phyloP scores from a whole-genome alignment of 1,140 invertebrate species.

The Lepidotrigona ventralis region DNA sequence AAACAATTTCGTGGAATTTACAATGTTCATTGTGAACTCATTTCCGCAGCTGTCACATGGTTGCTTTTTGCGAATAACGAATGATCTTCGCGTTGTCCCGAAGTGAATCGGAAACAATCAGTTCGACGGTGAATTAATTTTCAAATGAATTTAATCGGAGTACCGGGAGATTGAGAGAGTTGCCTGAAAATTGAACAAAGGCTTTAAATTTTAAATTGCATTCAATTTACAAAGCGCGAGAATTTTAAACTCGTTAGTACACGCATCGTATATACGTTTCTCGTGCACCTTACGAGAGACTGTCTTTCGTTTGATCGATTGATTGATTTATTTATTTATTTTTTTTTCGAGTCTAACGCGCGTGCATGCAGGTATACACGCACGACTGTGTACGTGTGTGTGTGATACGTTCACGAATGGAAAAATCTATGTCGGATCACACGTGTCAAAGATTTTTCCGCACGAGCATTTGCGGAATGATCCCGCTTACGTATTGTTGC shows the following conservation, averaged over 20 bases:
- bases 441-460: conserved; percentile 23
- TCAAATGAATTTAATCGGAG: neutral
- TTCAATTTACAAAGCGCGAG: neutral
- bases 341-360: too few relatives aligned
- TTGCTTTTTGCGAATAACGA: neutral
- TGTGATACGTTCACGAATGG: neutral
- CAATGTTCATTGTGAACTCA: neutral
- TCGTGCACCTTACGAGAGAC: neutral
- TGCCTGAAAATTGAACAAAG: neutral
- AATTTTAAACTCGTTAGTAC: neutral
- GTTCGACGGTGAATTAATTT: neutral
- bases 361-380: too few relatives aligned
- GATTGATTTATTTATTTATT: neutral
- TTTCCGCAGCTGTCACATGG: neutral
- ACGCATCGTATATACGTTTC: neutral
- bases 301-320: neutral
- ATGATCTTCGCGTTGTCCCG: neutral
- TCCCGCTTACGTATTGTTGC: neutral
- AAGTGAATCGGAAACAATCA: neutral
- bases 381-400: too few relatives aligned
- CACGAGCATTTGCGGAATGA: neutral
- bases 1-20: neutral
- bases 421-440: neutral
- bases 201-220: neutral
- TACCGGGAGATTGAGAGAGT: neutral